Percentiles rank a stretch among this genome's conserved stretches.
Conservation (phyloP, 2,888 invertebrate species). For the Carterocephalus palaemon region DNA sequence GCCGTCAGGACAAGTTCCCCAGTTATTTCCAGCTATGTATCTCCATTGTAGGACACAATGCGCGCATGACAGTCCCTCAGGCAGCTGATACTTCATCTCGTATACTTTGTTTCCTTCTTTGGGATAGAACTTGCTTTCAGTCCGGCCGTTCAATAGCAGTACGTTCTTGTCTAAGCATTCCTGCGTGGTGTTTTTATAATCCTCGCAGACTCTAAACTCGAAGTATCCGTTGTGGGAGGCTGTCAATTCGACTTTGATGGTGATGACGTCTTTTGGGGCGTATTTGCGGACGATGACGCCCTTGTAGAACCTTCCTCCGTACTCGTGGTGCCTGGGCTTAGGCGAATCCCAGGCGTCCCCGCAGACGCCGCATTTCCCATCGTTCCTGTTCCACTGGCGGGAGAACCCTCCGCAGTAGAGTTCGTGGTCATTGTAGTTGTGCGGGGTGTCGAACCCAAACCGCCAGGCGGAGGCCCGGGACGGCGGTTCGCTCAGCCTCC, state of each 20-base stretch:
- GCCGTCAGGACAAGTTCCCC: slow-evolving; percentile 87
- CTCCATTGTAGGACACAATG: slow-evolving; percentile 94
- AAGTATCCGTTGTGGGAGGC: slow-evolving; percentile 93
- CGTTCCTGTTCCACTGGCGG: slow-evolving; percentile 89
- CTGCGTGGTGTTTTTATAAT: slow-evolving; percentile 83
- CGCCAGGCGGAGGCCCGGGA: slow-evolving; percentile 93
- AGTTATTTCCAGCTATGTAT: slow-evolving; percentile 91
- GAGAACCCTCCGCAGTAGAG: slow-evolving; percentile 92
- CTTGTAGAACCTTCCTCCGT: slow-evolving; percentile 89
- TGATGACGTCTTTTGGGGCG: slow-evolving; percentile 82
- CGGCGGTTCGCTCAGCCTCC: slow-evolving; percentile 90
- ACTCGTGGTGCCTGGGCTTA: slow-evolving; percentile 87
- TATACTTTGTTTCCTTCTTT: slow-evolving; percentile 88
- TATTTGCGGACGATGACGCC: slow-evolving; percentile 90
- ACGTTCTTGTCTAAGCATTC: slow-evolving; percentile 87
- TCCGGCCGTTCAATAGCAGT: slow-evolving; percentile 75
- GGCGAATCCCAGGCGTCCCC: slow-evolving; percentile 90
- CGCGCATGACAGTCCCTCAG: slow-evolving; percentile 82
- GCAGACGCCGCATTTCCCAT: slow-evolving; percentile 91
- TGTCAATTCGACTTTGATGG: slow-evolving; percentile 89
- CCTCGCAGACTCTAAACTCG: slow-evolving; percentile 89
- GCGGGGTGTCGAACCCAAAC: slow-evolving; percentile 91
- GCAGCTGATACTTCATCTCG: slow-evolving; percentile 84
- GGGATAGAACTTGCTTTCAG: slow-evolving; percentile 83
- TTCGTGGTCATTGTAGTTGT: slow-evolving; percentile 94